Evolutionary conservation across 2,888 invertebrate genomes (phyloP), one percentile per base, ranked within the genome.

Genomic region (Nebria brevicollis): DNA sequence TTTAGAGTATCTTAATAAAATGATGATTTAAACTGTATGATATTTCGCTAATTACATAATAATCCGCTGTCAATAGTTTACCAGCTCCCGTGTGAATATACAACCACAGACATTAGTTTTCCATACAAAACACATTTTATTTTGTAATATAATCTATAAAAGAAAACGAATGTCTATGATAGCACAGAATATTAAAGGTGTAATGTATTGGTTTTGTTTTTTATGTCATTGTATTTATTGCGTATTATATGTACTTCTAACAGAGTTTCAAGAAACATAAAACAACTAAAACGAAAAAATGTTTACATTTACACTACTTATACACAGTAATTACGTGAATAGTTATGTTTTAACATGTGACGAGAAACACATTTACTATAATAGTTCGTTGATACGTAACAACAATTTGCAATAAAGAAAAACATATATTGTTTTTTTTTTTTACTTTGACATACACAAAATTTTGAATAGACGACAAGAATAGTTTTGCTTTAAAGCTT

Each of bases 201-300:
- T 54, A 54, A 54, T 54, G 54, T 54, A 54, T 54, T 54, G 8
- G 6, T 54, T 65, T 72, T 74, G 8, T 66, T 72, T 80, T 74
- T 72, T 72, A 75, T 80, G 80, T 80, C 75, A 80, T 66, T 73
- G 79, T 79, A 79, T 79, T 79, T 80, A 80, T 80, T 80, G 74
- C 73, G 74, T 79, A 75, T 80, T 78, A 78, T 72, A 66, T 70
- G 73, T 41, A 73, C 42, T 41, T 41, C 80, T 75, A 80, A 80
- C 80, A 80, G 75, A 80, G 75, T 80, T 65, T 80, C 80, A 80
- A 80, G 34, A 80, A 66, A 80, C 75, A 80, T 68, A 80, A 68
- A 70, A 70, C 75, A 80, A 80, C 54, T 54, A 54, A 54, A 54
- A 54, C 54, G 54, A 73, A 66, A 66, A 75, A 79, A 79, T 66